Conservation (phyloP, 2,888 invertebrate genomes). For the Chesias legatella region DNA sequence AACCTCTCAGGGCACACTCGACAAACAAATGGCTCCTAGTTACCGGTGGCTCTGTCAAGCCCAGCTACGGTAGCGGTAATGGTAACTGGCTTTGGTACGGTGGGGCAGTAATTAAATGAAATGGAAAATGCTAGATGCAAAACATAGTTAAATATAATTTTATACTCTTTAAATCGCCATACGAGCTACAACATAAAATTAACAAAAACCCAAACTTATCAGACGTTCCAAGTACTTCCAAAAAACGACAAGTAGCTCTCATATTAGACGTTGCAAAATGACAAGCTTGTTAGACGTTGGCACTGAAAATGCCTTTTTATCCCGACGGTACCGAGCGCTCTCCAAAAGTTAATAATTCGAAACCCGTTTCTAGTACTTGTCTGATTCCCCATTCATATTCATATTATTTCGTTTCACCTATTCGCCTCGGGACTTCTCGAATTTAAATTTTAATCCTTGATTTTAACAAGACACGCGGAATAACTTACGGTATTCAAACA, state of each 20-base stretch:
- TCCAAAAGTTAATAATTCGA: conserved; percentile 77
- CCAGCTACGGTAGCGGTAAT: too few relatives aligned
- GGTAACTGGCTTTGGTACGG: too few relatives aligned
- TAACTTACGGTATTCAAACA: conserved; percentile 50
- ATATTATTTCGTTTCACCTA: conserved; percentile 79
- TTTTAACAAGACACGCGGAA: conserved; percentile 70
- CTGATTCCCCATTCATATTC: conserved; percentile 78
- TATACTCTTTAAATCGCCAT: not conserved
- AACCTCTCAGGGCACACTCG: too few relatives aligned
- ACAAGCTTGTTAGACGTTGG: conserved; percentile 55
- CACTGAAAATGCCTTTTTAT: conserved; percentile 34
- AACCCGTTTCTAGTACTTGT: conserved; percentile 67
- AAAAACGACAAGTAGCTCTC: conserved; percentile 26
- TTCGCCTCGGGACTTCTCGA: conserved; percentile 59
- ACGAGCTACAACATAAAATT: not conserved
- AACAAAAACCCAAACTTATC: conserved; percentile 5
- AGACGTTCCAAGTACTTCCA: conserved; percentile 17
- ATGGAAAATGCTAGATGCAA: too few relatives aligned
- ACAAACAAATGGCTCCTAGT: too few relatives aligned
- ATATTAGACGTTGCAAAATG: conserved; percentile 47
- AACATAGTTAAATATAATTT: too few relatives aligned
- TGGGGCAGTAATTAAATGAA: too few relatives aligned
- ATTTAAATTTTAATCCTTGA: conserved; percentile 74
- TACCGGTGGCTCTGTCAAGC: too few relatives aligned
- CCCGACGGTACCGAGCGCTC: conserved; percentile 63